A percentile compares a stretch with the other conserved stretches of the same genome.
Conservation (phyloP, 2,797 vertebrate genomes). For the Rachycentron canadum region DNA sequence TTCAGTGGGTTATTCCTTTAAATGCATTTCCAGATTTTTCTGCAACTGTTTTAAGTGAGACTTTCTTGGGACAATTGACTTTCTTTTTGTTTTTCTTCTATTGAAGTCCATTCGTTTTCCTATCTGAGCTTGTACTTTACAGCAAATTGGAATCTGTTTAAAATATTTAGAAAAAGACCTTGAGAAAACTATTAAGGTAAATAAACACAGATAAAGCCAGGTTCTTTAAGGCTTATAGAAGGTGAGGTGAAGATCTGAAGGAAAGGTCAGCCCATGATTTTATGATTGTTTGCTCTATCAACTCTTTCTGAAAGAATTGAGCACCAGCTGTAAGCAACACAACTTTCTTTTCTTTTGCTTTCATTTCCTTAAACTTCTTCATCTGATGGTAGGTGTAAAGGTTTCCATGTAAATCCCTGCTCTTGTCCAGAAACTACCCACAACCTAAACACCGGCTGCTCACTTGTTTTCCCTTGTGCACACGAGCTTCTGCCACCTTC, state of each 20-base stretch:
- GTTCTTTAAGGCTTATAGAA: too few species aligned
- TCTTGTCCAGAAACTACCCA: slow-evolving; percentile 10
- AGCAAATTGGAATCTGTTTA: background rate
- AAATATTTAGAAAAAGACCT: background rate
- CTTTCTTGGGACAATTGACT: too few species aligned
- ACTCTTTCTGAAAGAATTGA: background rate
- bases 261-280: background rate
- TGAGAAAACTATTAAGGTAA: background rate
- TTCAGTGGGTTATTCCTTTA: too few species aligned
- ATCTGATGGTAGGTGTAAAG: slow-evolving; percentile 29
- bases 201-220: background rate
- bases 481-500: background rate
- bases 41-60: too few species aligned
- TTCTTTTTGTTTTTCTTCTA: too few species aligned
- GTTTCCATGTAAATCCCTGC: background rate
- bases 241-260: background rate
- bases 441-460: background rate
- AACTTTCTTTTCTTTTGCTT: background rate
- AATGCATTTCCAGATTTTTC: too few species aligned
- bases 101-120: too few species aligned
- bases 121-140: too few species aligned
- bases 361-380: slow-evolving; percentile 6
- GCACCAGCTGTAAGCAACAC: background rate
- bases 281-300: background rate
- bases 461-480: background rate